These are phyloP conservation scores for Neodiprion lecontei DNA, from an alignment of 1,140 invertebrate genomes.

Conservation along the genomic window DNA sequence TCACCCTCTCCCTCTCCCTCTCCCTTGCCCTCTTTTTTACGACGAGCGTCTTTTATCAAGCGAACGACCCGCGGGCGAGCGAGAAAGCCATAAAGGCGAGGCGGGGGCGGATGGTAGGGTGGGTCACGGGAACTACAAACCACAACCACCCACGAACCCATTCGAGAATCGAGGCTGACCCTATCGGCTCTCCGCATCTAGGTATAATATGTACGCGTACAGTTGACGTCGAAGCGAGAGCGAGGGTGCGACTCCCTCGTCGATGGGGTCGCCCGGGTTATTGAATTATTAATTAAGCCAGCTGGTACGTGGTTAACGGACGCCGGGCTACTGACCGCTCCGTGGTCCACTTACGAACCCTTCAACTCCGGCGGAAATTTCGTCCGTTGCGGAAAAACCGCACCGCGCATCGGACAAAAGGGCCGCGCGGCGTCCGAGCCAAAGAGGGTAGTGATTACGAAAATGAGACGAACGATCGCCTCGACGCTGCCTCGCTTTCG, in stretches of 20 bases:
- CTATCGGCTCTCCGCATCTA: background rate
- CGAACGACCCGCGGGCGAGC: background rate
- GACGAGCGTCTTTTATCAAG: background rate
- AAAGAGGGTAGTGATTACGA: too few species aligned
- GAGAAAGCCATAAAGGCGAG: background rate
- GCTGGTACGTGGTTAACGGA: background rate
- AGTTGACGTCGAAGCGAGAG: background rate
- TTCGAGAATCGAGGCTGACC: background rate
- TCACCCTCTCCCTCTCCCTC: background rate
- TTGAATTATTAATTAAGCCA: slow-evolving; percentile 8
- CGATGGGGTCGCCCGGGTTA: background rate
- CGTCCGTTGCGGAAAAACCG: too few species aligned
- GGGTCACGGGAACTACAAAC: background rate
- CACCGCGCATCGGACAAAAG: too few species aligned
- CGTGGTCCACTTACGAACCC: too few species aligned
- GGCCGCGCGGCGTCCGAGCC: too few species aligned
- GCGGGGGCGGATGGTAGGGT: background rate
- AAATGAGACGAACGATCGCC: too few species aligned
- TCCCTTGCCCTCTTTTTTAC: background rate
- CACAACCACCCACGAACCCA: too few species aligned
- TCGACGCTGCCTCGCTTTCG: too few species aligned
- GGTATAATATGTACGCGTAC: background rate
- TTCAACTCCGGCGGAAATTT: too few species aligned
- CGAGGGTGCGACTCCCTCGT: too few species aligned
- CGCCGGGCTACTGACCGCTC: background rate